Conservation (phyloP, 2,888 invertebrate genomes). For the Pandemis corylana region DNA sequence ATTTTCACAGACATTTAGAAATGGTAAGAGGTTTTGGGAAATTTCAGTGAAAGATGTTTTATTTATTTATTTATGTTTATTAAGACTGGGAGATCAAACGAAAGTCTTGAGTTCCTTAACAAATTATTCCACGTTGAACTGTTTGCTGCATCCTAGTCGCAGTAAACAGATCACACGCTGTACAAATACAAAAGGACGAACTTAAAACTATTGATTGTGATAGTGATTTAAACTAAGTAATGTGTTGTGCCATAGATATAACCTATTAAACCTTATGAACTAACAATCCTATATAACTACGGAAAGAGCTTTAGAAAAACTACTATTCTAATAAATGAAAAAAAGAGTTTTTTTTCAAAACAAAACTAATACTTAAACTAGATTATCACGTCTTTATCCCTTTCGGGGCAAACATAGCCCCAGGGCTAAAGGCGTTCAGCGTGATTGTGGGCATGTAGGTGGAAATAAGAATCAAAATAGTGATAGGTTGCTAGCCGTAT, state of each 20-base stretch:
- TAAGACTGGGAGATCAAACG: constrained; percentile 82
- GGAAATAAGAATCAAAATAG: no score
- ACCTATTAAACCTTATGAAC: not conserved
- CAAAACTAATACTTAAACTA: no score
- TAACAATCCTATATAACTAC: not conserved
- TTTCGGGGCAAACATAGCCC: no score
- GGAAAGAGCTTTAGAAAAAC: not conserved
- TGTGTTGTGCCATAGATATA: not conserved
- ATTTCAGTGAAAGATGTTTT: constrained; percentile 46
- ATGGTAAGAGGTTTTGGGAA: not conserved
- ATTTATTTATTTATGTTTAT: constrained; percentile 64
- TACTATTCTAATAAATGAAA: not conserved
- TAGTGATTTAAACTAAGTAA: not conserved
- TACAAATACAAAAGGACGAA: constrained; percentile 44
- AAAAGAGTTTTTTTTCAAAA: no score
- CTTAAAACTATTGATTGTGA: constrained; percentile 45
- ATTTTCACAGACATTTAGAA: no score
- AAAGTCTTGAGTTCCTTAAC: constrained; percentile 81
- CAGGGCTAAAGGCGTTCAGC: no score
- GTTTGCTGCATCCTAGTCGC: not conserved
- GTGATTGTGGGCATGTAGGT: no score
- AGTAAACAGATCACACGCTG: not conserved
- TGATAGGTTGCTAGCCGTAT: no score
- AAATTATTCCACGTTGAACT: not conserved
- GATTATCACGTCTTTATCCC: no score